Conservation (phyloP, 1,140 invertebrate genomes). For the Drosophila azteca region DNA sequence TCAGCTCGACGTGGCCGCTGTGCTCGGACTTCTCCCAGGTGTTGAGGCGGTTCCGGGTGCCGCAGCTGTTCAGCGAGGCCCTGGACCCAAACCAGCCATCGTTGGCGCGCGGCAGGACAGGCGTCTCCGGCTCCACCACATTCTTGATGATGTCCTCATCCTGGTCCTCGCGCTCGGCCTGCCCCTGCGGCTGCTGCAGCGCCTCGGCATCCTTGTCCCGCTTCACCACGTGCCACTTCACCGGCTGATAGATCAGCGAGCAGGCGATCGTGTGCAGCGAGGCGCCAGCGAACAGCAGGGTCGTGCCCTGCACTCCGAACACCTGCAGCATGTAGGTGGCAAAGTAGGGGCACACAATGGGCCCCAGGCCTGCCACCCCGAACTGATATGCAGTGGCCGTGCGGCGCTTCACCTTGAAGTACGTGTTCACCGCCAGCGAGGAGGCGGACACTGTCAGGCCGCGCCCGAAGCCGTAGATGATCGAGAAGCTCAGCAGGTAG, state of each 20-base stretch:
- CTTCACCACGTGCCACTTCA: slow-evolving; percentile 86
- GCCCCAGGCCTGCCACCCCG: slow-evolving; percentile 86
- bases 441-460: slow-evolving; percentile 87
- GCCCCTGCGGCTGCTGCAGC: slow-evolving; percentile 36
- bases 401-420: slow-evolving; percentile 86
- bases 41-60: slow-evolving; percentile 61
- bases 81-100: slow-evolving; percentile 87
- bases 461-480: slow-evolving; percentile 86
- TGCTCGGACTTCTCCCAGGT: slow-evolving; percentile 62
- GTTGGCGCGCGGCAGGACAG: slow-evolving; percentile 87
- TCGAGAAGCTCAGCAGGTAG: slow-evolving; percentile 86
- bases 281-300: slow-evolving; percentile 86
- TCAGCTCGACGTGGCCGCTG: slow-evolving; percentile 59
- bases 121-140: slow-evolving; percentile 86
- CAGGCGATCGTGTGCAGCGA: slow-evolving; percentile 86
- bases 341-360: slow-evolving; percentile 85
- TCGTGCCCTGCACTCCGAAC: slow-evolving; percentile 85
- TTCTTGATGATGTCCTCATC: slow-evolving; percentile 61
- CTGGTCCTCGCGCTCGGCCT: slow-evolving; percentile 52
- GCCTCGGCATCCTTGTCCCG: slow-evolving; percentile 71
- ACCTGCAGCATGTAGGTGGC: slow-evolving; percentile 84
- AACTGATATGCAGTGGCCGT: slow-evolving; percentile 86
- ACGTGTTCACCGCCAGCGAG: slow-evolving; percentile 86
- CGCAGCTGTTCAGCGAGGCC: slow-evolving; percentile 73
- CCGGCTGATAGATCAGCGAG: slow-evolving; percentile 87